These are phyloP conservation scores for Fragum whitleyi DNA, from an alignment of 2,888 invertebrate species.

Conservation along the genomic window DNA sequence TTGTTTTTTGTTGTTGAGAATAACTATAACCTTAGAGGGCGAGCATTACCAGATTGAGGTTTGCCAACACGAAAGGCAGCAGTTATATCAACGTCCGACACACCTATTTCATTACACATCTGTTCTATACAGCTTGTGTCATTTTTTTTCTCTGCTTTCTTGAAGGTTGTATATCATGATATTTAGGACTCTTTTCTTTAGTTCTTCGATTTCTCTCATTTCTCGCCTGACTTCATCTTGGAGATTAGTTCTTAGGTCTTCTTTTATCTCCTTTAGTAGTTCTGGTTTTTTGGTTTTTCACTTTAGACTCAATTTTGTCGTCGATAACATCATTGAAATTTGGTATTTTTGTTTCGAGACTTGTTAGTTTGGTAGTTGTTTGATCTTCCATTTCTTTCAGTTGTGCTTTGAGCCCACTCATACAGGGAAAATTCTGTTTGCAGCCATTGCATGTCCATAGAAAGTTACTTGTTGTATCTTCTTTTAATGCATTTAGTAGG, in stretches of 20 bases:
- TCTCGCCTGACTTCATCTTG: neutral
- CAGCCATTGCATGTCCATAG: neutral
- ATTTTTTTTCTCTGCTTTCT: neutral
- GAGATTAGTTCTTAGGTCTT: neutral
- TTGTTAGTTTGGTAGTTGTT: neutral
- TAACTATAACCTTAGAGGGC: neutral
- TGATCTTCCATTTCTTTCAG: neutral
- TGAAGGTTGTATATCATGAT: neutral
- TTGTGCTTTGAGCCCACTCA: neutral
- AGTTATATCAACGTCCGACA: neutral
- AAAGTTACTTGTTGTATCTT: neutral
- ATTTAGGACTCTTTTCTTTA: neutral
- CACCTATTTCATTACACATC: neutral
- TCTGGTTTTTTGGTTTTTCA: neutral
- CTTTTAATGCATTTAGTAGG: neutral
- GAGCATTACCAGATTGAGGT: neutral
- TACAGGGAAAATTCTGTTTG: conserved; percentile 7
- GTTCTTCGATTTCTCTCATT: neutral
- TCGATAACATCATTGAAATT: neutral
- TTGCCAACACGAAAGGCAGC: too few species aligned
- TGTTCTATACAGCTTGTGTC: neutral
- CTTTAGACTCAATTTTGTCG: neutral
- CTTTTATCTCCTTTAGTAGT: neutral
- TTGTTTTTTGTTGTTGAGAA: conserved; percentile 19
- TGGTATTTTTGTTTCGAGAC: neutral